Conservation (phyloP, 2,797 vertebrate genomes). For the Erethizon dorsatum region DNA sequence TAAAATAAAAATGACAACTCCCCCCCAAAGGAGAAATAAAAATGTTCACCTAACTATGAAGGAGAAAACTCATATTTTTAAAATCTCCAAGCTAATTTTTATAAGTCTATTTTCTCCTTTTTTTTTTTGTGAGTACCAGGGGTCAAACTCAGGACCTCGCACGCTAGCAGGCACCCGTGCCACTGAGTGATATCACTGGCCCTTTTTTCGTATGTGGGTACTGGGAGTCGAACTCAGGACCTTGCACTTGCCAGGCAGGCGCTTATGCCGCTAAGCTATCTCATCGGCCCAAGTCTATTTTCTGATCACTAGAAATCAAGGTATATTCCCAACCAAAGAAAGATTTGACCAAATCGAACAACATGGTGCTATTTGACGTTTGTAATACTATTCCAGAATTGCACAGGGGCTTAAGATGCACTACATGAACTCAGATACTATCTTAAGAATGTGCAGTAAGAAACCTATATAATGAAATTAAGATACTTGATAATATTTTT, state of each 20-base stretch:
- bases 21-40: conserved; percentile 45
- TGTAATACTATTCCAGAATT: conserved; percentile 10
- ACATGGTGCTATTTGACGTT: background rate
- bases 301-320: conserved; percentile 27
- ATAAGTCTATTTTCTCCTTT: background rate
- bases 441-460: background rate
- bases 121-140: too few species aligned
- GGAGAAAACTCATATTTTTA: background rate
- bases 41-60: background rate
- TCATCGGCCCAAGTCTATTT: background rate
- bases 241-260: too few species aligned
- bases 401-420: background rate
- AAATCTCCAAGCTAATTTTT: background rate
- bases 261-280: too few species aligned
- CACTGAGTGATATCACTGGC: too few species aligned
- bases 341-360: conserved; percentile 34
- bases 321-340: background rate
- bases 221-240: too few species aligned
- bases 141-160: too few species aligned
- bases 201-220: too few species aligned
- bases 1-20: background rate
- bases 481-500: conserved; percentile 42
- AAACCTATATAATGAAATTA: conserved; percentile 49
- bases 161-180: too few species aligned
- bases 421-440: background rate